phyloP scores from a whole-genome alignment of 2,888 invertebrate species.

The Eilema caniola region DNA sequence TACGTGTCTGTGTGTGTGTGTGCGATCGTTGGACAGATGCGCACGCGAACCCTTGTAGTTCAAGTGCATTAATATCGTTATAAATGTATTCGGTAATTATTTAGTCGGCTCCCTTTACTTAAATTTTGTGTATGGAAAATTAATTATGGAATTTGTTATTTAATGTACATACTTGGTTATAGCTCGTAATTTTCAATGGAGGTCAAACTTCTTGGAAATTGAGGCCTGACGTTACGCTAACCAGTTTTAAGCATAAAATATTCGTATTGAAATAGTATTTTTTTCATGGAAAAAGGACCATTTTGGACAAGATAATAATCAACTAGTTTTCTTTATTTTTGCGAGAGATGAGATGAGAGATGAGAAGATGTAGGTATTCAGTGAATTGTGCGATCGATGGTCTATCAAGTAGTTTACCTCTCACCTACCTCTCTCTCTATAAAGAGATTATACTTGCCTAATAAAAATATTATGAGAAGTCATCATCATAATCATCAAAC shows the following conservation, averaged over 20 bases:
- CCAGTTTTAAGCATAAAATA: neutral
- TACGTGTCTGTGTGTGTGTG: constrained; percentile 20
- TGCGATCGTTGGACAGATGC: constrained; percentile 61
- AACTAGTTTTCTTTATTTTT: no score
- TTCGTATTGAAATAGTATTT: no score
- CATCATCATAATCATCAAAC: no score
- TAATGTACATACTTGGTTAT: neutral
- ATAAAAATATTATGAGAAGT: no score
- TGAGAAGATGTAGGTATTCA: no score
- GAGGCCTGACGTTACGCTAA: neutral
- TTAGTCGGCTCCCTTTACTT: constrained; percentile 32
- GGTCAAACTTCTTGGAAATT: neutral
- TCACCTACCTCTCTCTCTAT: no score
- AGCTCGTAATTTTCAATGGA: neutral
- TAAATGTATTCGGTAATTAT: constrained; percentile 51
- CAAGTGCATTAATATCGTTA: constrained; percentile 62
- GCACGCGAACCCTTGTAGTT: constrained; percentile 51
- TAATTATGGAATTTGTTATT: neutral
- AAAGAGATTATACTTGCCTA: no score
- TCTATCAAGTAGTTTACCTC: no score
- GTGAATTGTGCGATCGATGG: no score
- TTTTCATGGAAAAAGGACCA: no score
- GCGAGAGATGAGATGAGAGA: no score
- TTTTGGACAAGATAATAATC: no score
- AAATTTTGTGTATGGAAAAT: neutral